These are phyloP conservation scores for Gadus macrocephalus DNA, from an alignment of 2,113 vertebrate genomes.

Conservation along the genomic window DNA sequence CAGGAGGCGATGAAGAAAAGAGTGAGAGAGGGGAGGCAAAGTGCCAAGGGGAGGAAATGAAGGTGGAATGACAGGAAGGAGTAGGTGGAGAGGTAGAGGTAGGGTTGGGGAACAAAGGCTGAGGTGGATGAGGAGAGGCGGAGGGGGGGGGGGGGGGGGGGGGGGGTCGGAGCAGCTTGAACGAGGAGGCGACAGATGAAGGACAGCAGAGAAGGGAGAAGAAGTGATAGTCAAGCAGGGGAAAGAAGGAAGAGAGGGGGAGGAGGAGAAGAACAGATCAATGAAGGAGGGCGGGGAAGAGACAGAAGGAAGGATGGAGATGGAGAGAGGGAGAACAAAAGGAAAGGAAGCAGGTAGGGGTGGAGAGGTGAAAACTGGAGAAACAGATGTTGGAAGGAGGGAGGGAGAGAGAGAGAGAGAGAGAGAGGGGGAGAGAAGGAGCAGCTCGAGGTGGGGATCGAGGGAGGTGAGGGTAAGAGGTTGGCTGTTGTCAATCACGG, in stretches of 20 bases:
- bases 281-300: too few species aligned
- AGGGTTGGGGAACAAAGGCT: neutral
- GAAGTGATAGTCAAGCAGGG: too few species aligned
- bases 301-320: neutral
- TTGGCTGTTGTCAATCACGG: neutral
- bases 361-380: conserved; percentile 1
- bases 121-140: conserved; percentile 7
- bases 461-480: neutral
- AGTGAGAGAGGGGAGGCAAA: conserved; percentile 13
- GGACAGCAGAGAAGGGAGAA: too few species aligned
- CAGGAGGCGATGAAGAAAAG: neutral
- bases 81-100: neutral
- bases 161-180: neutral
- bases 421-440: neutral
- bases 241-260: too few species aligned
- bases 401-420: neutral
- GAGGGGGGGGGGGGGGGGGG: neutral
- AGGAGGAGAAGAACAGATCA: too few species aligned
- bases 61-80: conserved; percentile 3
- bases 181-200: too few species aligned
- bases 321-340: neutral
- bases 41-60: neutral
- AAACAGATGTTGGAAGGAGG: neutral
- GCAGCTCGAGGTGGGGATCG: neutral
- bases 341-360: neutral